These are phyloP conservation scores for Tympanoctomys barrerae DNA, from an alignment of 2,797 vertebrate species.

Conservation along the genomic window DNA sequence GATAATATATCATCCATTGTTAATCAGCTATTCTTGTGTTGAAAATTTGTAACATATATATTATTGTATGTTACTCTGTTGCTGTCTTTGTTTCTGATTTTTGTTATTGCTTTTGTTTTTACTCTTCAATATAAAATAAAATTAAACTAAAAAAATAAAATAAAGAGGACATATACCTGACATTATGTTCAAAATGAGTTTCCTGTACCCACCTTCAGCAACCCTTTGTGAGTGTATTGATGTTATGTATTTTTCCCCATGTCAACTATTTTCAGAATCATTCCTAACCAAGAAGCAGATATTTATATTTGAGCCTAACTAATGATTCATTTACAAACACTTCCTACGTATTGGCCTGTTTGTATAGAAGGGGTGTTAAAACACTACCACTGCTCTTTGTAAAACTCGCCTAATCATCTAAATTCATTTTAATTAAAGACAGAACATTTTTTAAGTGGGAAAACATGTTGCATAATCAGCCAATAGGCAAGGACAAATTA, in stretches of 20 bases:
- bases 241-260: neutral
- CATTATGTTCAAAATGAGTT: neutral
- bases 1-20: too few species aligned
- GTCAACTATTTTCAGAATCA: neutral
- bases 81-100: too few species aligned
- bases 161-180: neutral
- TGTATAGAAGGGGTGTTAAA: neutral
- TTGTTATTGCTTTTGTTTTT: too few species aligned
- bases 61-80: too few species aligned
- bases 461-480: neutral
- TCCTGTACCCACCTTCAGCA: neutral
- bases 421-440: neutral
- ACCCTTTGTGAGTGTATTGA: neutral
- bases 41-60: too few species aligned
- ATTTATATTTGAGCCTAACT: slow-evolving; percentile 41
- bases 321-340: slow-evolving; percentile 1
- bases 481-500: neutral
- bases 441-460: neutral
- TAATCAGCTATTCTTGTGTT: too few species aligned
- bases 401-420: neutral
- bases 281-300: slow-evolving; percentile 3
- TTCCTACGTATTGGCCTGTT: neutral
- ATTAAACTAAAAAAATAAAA: neutral
- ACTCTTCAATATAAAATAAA: too few species aligned
- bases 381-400: neutral